Evolutionary conservation across 2,888 invertebrate genomes (phyloP).

Genomic region (Axea sp.): DNA sequence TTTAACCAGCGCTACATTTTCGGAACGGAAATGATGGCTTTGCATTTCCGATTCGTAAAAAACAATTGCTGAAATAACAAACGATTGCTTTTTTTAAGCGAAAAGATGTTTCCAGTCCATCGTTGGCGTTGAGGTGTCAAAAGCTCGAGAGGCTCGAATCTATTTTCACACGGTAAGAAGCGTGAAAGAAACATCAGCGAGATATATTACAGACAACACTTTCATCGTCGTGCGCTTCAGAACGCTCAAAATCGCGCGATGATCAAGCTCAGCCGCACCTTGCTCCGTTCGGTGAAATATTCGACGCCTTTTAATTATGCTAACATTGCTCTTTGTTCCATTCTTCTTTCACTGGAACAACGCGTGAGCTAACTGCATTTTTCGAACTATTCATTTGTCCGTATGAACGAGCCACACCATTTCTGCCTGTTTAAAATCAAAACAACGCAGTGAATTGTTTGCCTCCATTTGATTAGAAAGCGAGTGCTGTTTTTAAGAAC

Average conservation of each 20-base stretch:
- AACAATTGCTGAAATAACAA: slow-evolving; percentile 5
- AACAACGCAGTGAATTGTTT: slow-evolving; percentile 3
- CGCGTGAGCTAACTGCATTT: slow-evolving; percentile 31
- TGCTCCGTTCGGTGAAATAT: slow-evolving; percentile 65
- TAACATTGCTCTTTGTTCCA: slow-evolving; percentile 66
- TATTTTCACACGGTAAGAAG: slow-evolving; percentile 61
- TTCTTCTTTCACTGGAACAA: slow-evolving; percentile 63
- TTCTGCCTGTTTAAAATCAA: too few species aligned
- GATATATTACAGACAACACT: too few species aligned
- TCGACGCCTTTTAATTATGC: slow-evolving; percentile 76
- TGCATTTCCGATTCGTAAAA: slow-evolving; percentile 13
- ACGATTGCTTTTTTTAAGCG: too few species aligned
- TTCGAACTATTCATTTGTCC: not conserved
- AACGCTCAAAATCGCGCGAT: slow-evolving; percentile 64
- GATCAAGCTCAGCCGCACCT: slow-evolving; percentile 67
- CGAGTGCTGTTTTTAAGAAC: too few species aligned
- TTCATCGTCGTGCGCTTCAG: slow-evolving; percentile 60
- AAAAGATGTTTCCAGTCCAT: not conserved
- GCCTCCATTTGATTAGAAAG: slow-evolving; percentile 8
- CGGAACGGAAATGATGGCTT: slow-evolving; percentile 18
- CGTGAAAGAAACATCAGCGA: too few species aligned
- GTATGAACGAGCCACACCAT: too few species aligned
- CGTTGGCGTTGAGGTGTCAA: slow-evolving; percentile 44
- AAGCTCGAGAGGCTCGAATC: slow-evolving; percentile 68
- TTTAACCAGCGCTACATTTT: slow-evolving; percentile 27